Conservation (phyloP, 1,140 invertebrate species). For the Halesus radiatus region DNA sequence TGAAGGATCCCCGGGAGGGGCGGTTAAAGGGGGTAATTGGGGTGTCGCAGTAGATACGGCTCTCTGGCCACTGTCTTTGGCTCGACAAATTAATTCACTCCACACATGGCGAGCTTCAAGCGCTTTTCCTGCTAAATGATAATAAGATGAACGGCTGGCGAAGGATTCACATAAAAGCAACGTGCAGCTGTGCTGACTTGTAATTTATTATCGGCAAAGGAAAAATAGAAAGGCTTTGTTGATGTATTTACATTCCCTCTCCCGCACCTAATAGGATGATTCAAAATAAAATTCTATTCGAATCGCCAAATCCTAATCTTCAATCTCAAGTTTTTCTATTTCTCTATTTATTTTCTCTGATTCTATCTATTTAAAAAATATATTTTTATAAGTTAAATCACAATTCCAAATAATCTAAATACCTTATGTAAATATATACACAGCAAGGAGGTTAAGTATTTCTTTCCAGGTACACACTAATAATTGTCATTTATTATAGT, state of each 20-base stretch:
- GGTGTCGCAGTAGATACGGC: neutral
- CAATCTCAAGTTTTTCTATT: too few species aligned
- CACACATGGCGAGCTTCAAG: slow-evolving; percentile 37
- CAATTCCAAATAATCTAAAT: too few species aligned
- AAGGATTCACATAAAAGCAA: slow-evolving; percentile 33
- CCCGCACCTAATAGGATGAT: too few species aligned
- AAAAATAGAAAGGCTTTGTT: neutral
- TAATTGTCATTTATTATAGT: too few species aligned
- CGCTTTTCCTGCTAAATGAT: slow-evolving; percentile 13
- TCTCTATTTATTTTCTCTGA: too few species aligned
- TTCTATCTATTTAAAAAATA: too few species aligned
- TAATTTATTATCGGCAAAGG: slow-evolving; percentile 5
- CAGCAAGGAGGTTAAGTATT: too few species aligned
- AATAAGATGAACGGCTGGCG: slow-evolving; percentile 19
- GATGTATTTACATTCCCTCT: neutral
- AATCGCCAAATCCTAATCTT: too few species aligned
- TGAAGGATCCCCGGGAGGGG: neutral
- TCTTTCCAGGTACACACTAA: too few species aligned
- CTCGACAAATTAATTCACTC: slow-evolving; percentile 39
- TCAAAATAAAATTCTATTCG: too few species aligned
- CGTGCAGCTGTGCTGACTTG: slow-evolving; percentile 29
- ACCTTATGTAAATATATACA: too few species aligned
- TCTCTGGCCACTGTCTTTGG: slow-evolving; percentile 42
- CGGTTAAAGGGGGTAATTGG: neutral
- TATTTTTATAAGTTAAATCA: too few species aligned